A percentile compares a stretch with the other conserved stretches of the same genome.
These are phyloP conservation scores for Aplysia californica DNA, from an alignment of 1,140 invertebrate genomes.

Conservation along the genomic window DNA sequence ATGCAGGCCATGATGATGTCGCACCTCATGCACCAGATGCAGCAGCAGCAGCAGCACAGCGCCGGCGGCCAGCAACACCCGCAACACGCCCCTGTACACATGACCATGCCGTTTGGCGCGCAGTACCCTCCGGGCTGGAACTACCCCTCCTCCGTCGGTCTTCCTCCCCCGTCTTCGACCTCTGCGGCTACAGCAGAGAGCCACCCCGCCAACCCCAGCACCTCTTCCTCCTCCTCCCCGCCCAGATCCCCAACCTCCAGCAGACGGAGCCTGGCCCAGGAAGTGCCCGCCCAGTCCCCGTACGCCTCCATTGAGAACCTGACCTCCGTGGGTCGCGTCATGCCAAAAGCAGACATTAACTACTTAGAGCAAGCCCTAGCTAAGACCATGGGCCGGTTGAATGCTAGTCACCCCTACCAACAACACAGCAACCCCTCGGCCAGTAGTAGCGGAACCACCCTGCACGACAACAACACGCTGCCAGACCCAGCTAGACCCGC, in stretches of 20 bases:
- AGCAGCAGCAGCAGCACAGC: slow-evolving; percentile 14
- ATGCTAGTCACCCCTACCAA: slow-evolving; percentile 7
- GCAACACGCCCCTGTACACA: neutral
- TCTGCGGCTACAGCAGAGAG: neutral
- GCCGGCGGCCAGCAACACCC: slow-evolving; percentile 2
- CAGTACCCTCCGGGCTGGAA: slow-evolving; percentile 6
- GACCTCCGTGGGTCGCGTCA: neutral
- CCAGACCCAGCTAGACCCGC: neutral
- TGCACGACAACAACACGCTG: neutral
- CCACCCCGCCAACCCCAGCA: neutral
- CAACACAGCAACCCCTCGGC: slow-evolving; percentile 6
- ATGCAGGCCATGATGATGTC: slow-evolving; percentile 24
- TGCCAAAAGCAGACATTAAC: slow-evolving; percentile 14
- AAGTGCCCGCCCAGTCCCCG: slow-evolving; percentile 9
- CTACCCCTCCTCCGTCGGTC: neutral
- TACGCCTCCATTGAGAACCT: slow-evolving; percentile 25
- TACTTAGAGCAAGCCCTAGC: slow-evolving; percentile 19
- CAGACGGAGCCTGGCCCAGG: slow-evolving; percentile 2
- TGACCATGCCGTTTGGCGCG: neutral
- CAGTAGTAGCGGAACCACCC: slow-evolving; percentile 6
- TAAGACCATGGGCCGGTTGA: slow-evolving; percentile 26
- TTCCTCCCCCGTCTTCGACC: slow-evolving; percentile 24
- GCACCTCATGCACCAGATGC: slow-evolving; percentile 24
- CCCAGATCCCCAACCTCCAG: slow-evolving; percentile 26
- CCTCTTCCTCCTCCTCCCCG: no score